Evolutionary conservation across 2,888 invertebrate genomes (phyloP), one percentile per base, ranked within the genome.

Genomic region (Eristalis arbustorum): DNA sequence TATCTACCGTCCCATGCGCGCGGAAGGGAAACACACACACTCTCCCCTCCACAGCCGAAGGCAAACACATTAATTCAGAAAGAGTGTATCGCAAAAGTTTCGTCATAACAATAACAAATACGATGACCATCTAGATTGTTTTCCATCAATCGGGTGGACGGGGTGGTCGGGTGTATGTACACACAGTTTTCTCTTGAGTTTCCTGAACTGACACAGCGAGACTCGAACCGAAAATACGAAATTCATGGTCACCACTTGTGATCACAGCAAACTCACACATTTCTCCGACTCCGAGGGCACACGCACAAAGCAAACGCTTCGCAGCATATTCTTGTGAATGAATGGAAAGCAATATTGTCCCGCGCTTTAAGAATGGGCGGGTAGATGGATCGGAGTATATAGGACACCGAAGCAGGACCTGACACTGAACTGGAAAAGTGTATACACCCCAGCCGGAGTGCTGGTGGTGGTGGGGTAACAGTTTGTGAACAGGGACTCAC

Each of bases 251-350:
- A 84, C 84, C 63, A 72, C 68, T 68, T 73, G 40, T 61, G 49
- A 80, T 74, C 80, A 74, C 61, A 69, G 31, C 4, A 10, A 8
- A 8, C 81, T 23, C 76, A 37, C 37, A 5, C 5, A 1, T 34
- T 10, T 34, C 34, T 34, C 34, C 34, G 34, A 34, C 34, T 34
- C 1, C 59, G n/a, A 28, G 64, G 6, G 18, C 23, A 25, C 5
- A 13, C 31, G 11, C 40, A 64, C 23, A 59, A 13, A 59, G 67
- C 66, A 74, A 82, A 78, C 77, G 82, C 62, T 40, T 74, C 42
- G 68, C 56, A 67, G 57, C 63, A 57, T 73, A 64, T 81, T 74
- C 82, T 85, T 85, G 68, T 85, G 84, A 84, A 84, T 84, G 84
- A 80, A 84, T 82, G 85, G 73, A 82, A 68, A 78, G 64, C 68